Evolutionary conservation across 1,140 invertebrate genomes (phyloP), one percentile per base, ranked within the genome.

Genomic region (Pseudomyrmex pallidus): DNA sequence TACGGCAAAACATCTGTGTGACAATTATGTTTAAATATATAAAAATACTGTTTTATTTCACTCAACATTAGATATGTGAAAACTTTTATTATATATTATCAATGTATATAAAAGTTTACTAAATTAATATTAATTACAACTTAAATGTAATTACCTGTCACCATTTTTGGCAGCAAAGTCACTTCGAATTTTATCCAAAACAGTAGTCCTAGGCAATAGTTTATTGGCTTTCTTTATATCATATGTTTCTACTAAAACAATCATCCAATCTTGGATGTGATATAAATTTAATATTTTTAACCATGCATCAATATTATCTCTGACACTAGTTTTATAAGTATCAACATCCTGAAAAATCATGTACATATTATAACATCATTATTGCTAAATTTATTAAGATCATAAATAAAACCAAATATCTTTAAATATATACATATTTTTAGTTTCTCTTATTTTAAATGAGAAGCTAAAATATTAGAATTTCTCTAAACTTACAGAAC

Each of bases 201-300:
- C 98, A 48, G 98, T 98, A 67, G 98, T 98, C 88, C 98, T 96
- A 25, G 98, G 98, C 66, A 99, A 94, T 22, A 99, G 93, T 94
- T 99, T 99, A 93, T 99, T 99, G 57, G 96, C 96, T 93, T 98
- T 98, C 90, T 97, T 97, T 90, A 97, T 97, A 94, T 99, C 98
- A 94, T 98, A 97, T 68, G 97, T 98, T 94, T 98, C 98, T 50
- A 99, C 98, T 82, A 99, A 94, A 64, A 99, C 96, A 90, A 99
- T 98, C 95, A 99, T 96, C 98, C 98, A 99, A 94, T 99, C 98
- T 80, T 96, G 95, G 68, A 99, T 96, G 72, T 97, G 96, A 91
- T 96, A 95, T 80, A 96, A 95, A 85, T 95, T 96, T 83, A 99
- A 94, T 88, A 96, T 95, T 90, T 97, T 97, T 17, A 98, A 94